These are phyloP conservation scores for Varanus komodoensis DNA, from an alignment of 2,113 vertebrate species.

Conservation along the genomic window DNA sequence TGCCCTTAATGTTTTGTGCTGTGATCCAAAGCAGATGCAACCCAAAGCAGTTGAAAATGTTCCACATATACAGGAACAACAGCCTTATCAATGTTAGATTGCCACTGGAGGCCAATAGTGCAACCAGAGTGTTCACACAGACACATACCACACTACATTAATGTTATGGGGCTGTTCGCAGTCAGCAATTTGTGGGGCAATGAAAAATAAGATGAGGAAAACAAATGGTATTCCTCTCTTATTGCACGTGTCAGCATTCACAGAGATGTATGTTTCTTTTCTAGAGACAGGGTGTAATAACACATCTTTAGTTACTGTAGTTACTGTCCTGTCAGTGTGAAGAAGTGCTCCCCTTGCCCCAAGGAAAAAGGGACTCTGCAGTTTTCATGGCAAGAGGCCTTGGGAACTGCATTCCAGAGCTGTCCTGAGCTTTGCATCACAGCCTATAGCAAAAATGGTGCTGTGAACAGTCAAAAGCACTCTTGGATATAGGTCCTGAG, in stretches of 20 bases:
- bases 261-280: neutral
- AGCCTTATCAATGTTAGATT: neutral
- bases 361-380: neutral
- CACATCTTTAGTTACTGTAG: neutral
- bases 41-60: neutral
- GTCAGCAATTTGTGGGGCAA: neutral
- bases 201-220: neutral
- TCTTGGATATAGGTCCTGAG: neutral
- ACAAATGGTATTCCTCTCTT: neutral
- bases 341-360: neutral
- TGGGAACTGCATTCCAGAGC: too few relatives aligned
- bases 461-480: neutral
- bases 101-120: neutral
- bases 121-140: neutral
- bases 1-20: neutral
- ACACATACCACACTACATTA: neutral
- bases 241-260: neutral
- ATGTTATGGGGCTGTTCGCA: neutral
- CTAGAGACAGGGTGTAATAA: too few relatives aligned
- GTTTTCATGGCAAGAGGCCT: neutral
- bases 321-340: neutral
- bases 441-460: neutral
- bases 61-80: neutral
- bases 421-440: neutral
- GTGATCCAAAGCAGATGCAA: neutral